Percentiles rank a stretch among this genome's conserved stretches.
These are phyloP conservation scores for Plebejus melissa DNA, from an alignment of 2,888 invertebrate genomes.

Conservation along the genomic window DNA sequence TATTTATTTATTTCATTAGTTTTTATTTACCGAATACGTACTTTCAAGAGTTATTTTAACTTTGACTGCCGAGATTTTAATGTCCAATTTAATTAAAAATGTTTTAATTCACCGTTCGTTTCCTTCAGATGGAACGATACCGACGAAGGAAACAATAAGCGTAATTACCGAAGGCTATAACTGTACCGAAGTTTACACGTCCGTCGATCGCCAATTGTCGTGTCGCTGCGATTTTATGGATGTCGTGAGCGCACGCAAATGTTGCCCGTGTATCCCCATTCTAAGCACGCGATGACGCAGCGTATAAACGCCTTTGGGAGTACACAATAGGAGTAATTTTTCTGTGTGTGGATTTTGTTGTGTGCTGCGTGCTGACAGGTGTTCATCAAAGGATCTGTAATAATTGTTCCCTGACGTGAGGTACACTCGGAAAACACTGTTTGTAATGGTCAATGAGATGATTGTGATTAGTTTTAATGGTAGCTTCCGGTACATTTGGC, in stretches of 20 bases:
- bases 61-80: neutral
- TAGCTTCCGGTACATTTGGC: neutral
- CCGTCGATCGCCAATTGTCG: conserved; percentile 49
- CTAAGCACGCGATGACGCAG: neutral
- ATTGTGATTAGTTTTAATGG: neutral
- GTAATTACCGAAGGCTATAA: conserved; percentile 27
- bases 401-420: conserved; percentile 43
- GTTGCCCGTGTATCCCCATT: conserved; percentile 35
- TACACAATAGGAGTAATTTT: neutral
- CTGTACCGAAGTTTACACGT: conserved; percentile 35
- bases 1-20: too few species aligned
- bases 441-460: conserved; percentile 26
- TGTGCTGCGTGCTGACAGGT: neutral
- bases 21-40: neutral
- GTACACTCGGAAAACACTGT: conserved; percentile 19
- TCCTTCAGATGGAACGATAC: conserved; percentile 13
- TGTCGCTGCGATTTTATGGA: conserved; percentile 54
- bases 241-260: conserved; percentile 52
- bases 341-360: neutral
- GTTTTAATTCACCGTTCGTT: conserved; percentile 7
- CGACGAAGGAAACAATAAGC: conserved; percentile 24
- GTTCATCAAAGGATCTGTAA: conserved; percentile 38
- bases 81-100: neutral
- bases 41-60: neutral
- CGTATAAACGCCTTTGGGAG: neutral